phyloP scores from a whole-genome alignment of 1,140 invertebrate genomes.

The Mesaphorura yosii region DNA sequence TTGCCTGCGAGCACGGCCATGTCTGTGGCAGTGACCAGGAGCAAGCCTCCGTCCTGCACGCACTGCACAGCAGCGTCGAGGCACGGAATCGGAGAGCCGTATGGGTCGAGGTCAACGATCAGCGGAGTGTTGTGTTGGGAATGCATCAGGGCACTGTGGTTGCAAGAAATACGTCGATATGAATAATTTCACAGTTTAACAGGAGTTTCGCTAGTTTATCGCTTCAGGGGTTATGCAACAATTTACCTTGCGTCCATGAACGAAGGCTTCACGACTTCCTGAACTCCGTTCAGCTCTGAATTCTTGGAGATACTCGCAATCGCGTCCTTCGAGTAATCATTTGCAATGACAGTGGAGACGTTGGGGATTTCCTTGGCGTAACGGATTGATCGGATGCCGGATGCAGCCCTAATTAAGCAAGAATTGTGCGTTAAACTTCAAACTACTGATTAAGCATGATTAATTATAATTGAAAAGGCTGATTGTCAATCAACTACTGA shows the following conservation, averaged over 20 bases:
- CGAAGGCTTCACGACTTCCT: conserved; percentile 56
- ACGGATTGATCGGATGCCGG: conserved; percentile 84
- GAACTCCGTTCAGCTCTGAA: conserved; percentile 63
- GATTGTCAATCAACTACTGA: background rate
- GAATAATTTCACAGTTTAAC: background rate
- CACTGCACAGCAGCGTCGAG: conserved; percentile 78
- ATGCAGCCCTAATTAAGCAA: conserved; percentile 88
- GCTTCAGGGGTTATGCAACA: background rate
- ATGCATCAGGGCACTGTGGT: conserved; percentile 71
- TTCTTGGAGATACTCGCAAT: conserved; percentile 77
- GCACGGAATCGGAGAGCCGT: conserved; percentile 87
- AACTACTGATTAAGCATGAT: conserved; percentile 1
- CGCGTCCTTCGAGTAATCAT: conserved; percentile 82
- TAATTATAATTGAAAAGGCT: background rate
- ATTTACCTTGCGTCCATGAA: conserved; percentile 71
- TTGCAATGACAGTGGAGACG: conserved; percentile 73
- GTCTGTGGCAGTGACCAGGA: conserved; percentile 96
- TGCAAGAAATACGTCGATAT: conserved; percentile 9
- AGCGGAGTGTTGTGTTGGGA: conserved; percentile 46
- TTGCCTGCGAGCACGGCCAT: conserved; percentile 96
- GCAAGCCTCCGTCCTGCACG: conserved; percentile 59
- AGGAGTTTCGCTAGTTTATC: too few relatives aligned
- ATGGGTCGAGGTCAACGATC: conserved; percentile 92
- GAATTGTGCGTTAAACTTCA: too few relatives aligned
- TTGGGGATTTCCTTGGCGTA: conserved; percentile 88